These are phyloP conservation scores for Metalampra italica DNA, from an alignment of 2,888 invertebrate species.

Conservation along the genomic window DNA sequence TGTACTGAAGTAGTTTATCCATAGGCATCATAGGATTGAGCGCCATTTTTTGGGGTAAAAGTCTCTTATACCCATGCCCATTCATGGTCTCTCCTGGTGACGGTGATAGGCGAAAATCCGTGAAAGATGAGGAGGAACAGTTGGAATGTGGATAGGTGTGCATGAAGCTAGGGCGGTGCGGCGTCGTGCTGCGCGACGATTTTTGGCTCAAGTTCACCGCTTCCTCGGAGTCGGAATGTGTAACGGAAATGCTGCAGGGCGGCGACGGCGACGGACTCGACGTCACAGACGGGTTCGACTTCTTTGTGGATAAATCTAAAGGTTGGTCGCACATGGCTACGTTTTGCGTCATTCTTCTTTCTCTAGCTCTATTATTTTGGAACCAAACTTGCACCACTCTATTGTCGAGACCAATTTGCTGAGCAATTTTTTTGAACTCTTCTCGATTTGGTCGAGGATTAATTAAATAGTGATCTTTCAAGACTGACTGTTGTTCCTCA, in stretches of 20 bases:
- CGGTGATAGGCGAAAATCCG: constrained; percentile 70
- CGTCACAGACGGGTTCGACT: constrained; percentile 75
- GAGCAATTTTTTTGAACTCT: constrained; percentile 93
- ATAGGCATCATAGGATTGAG: constrained; percentile 78
- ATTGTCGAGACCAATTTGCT: constrained; percentile 84
- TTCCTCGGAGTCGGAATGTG: constrained; percentile 82
- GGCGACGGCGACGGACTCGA: constrained; percentile 82
- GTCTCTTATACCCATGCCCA: constrained; percentile 55
- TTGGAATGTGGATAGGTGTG: constrained; percentile 80
- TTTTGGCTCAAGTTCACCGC: constrained; percentile 88
- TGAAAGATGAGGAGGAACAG: constrained; percentile 76
- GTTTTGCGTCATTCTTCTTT: constrained; percentile 82
- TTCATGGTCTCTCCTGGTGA: constrained; percentile 66
- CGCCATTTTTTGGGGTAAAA: constrained; percentile 47
- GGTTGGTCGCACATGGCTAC: constrained; percentile 84
- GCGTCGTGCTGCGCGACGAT: constrained; percentile 81
- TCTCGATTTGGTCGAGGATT: constrained; percentile 97
- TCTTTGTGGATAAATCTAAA: constrained; percentile 93
- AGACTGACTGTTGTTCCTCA: constrained; percentile 93
- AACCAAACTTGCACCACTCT: constrained; percentile 97
- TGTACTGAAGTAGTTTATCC: constrained; percentile 79
- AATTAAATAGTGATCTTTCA: constrained; percentile 92
- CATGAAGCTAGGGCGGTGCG: constrained; percentile 68
- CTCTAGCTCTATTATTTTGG: constrained; percentile 95
- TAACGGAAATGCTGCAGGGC: constrained; percentile 79